Evolutionary conservation across 2,113 vertebrate genomes (phyloP).

Genomic region (Amazona vittata): DNA sequence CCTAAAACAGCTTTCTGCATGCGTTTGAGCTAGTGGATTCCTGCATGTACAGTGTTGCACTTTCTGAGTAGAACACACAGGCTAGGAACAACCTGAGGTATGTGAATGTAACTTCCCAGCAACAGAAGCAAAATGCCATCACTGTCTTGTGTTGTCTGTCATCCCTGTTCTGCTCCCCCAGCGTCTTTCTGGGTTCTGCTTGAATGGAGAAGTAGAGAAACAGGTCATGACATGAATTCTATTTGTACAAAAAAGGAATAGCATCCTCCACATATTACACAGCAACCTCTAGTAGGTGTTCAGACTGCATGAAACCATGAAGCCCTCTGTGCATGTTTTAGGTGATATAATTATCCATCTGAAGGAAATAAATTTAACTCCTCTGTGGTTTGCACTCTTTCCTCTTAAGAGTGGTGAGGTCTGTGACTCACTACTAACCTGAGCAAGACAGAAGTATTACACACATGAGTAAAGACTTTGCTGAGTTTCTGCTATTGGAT

Average conservation of each 20-base stretch:
- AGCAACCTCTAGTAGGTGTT: neutral
- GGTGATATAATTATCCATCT: neutral
- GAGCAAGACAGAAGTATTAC: neutral
- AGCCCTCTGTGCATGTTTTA: neutral
- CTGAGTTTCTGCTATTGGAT: neutral
- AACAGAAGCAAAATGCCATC: neutral
- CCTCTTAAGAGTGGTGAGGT: neutral
- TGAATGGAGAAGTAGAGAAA: neutral
- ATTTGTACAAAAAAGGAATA: neutral
- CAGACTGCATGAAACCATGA: neutral
- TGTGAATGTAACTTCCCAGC: neutral
- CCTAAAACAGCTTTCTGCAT: conserved; percentile 48
- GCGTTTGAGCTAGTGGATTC: conserved; percentile 32
- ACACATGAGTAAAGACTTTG: neutral
- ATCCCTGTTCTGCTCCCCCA: too few species aligned
- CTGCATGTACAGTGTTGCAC: neutral
- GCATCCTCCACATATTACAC: neutral
- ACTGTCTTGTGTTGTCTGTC: neutral
- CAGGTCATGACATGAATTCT: neutral
- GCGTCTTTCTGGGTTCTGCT: neutral
- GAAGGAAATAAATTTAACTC: neutral
- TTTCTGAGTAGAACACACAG: neutral
- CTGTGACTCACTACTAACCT: neutral
- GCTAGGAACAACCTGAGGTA: neutral
- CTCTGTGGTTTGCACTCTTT: neutral